Base-by-base conservation (phyloP, 2,113 vertebrate species). In the Nesoenas mayeri region DNA sequence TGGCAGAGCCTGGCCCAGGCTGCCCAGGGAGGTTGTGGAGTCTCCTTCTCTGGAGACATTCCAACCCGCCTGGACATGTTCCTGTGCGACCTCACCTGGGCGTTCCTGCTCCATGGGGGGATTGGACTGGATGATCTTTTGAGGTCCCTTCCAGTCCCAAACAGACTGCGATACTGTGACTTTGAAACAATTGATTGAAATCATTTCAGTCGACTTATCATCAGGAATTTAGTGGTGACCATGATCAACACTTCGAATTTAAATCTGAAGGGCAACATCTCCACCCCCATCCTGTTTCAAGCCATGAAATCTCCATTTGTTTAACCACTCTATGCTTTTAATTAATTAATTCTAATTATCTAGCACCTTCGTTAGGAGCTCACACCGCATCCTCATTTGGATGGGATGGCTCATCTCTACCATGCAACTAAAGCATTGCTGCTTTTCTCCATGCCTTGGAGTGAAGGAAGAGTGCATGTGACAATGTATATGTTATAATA, bases 361-460 rank as follows among this genome's bases (percentile, higher is more conserved):
- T 44, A 16, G 36, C 0, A 2, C 12, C 22, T 65, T 66, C 38
- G 7, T 34, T 47, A 26, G 28, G 29, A 54, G 11, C 51, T 72
- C 2, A 1, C 38, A 10, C 11, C 5, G 1, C 60, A 34, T 65
- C 29, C 65, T 72, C 8, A 1, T 64, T 82, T 77, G 57, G 31
- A n/a, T 77, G 62, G 34, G 25, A 38, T 70, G 42, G 32, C 31
- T 64, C 12, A 7, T 51, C 40, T 66, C 28, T 22, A 19, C 26
- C 18, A 8, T 1, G 3, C 32, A 57, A 2, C 34, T 77, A 29
- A 61, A 24, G 11, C 15, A 72, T 38, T 50, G 20, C 44, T 62
- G 1, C 2, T 66, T 61, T 28, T 25, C 11, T 64, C 22, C 1
- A 1, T 38, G 19, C 31, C 10, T 54, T 15, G 9, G 29, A 26